A percentile compares a stretch with the other conserved stretches of the same genome.
Conservation (phyloP, 2,113 vertebrate species). For the Syngnathus typhle region DNA sequence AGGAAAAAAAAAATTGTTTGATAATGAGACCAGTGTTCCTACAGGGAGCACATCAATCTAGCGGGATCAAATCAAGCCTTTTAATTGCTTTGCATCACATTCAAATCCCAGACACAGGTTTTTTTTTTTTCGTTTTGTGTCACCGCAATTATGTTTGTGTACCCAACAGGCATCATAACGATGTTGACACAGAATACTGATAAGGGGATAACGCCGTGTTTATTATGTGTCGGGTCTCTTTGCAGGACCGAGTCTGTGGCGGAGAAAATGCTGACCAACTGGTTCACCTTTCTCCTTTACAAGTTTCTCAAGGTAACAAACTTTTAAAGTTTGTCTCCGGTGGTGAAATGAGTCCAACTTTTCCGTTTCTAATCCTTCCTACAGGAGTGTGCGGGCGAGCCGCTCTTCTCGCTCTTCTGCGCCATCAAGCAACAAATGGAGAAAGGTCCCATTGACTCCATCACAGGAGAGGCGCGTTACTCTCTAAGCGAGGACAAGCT, state of each 20-base stretch:
- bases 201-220: conserved; percentile 34
- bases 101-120: conserved; percentile 47
- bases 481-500: conserved; percentile 97
- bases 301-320: conserved; percentile 64
- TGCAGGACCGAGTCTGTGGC: conserved; percentile 66
- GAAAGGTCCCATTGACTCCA: conserved; percentile 93
- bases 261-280: conserved; percentile 71
- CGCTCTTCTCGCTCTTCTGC: conserved; percentile 98
- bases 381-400: conserved; percentile 95
- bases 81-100: conserved; percentile 72
- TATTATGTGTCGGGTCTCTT: conserved; percentile 25
- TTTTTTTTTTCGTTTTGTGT: conserved; percentile 22
- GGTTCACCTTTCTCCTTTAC: conserved; percentile 68
- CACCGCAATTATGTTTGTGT: conserved; percentile 50
- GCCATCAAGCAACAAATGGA: conserved; percentile 98
- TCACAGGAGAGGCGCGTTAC: conserved; percentile 94
- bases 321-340: not conserved
- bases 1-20: conserved; percentile 49
- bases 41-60: conserved; percentile 66
- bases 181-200: conserved; percentile 51
- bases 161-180: conserved; percentile 55
- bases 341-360: not conserved
- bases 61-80: conserved; percentile 67
- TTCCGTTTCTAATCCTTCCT: conserved; percentile 17
- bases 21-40: conserved; percentile 70